A percentile compares a stretch with the other conserved stretches of the same genome.
These are phyloP conservation scores for Macroramphosus scolopax DNA, from an alignment of 2,797 vertebrate species.

Conservation along the genomic window DNA sequence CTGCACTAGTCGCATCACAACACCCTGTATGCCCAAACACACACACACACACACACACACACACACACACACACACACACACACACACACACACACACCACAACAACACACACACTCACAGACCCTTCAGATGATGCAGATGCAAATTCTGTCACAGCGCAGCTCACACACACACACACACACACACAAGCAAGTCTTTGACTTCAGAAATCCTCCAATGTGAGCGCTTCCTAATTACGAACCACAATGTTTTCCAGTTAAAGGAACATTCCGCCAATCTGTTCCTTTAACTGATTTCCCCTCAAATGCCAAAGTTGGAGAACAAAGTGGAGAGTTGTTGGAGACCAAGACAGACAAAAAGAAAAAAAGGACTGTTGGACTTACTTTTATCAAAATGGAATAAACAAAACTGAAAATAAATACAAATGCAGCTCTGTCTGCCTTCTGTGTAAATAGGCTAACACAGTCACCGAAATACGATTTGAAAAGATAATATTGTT, in stretches of 20 bases:
- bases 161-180: slow-evolving; percentile 1
- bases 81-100: slow-evolving; percentile 10
- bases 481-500: too few species aligned
- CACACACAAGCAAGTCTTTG: not conserved
- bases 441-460: too few species aligned
- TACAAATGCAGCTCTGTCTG: too few species aligned
- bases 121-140: slow-evolving; percentile 18
- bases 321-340: too few species aligned
- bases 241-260: not conserved
- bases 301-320: too few species aligned
- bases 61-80: slow-evolving; percentile 1
- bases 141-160: slow-evolving; percentile 23
- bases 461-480: too few species aligned
- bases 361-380: too few species aligned
- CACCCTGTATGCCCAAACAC: too few species aligned
- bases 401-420: too few species aligned
- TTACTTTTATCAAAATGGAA: too few species aligned
- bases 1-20: too few species aligned
- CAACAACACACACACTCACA: slow-evolving; percentile 1
- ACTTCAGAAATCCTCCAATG: slow-evolving; percentile 6
- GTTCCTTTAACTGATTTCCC: not conserved
- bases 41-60: not conserved
- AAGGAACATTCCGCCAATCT: not conserved
- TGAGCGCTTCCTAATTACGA: slow-evolving; percentile 2
- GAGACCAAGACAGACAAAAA: too few species aligned